A percentile compares a stretch with the other conserved stretches of the same genome.
Conservation (phyloP, 2,888 invertebrate species). For the Neelides folsomi region DNA sequence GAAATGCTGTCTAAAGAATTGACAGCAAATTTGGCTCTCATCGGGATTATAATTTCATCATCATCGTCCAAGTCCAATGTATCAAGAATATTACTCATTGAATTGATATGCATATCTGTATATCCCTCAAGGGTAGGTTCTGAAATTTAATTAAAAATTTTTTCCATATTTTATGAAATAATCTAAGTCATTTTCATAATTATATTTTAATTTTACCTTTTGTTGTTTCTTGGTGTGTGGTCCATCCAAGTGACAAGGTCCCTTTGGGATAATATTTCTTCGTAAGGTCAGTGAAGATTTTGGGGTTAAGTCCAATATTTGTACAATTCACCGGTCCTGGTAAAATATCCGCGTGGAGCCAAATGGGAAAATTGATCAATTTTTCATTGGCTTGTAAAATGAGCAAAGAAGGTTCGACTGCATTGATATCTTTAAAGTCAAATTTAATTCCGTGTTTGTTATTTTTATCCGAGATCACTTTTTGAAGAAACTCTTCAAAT, state of each 20-base stretch:
- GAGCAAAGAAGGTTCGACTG: conserved; percentile 42
- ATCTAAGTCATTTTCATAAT: conserved; percentile 1
- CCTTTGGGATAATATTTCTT: conserved; percentile 48
- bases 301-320: conserved; percentile 49
- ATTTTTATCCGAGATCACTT: conserved; percentile 39
- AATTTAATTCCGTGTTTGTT: conserved; percentile 66
- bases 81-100: too few species aligned
- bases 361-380: conserved; percentile 59
- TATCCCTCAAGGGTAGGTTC: neutral
- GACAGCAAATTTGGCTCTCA: too few species aligned
- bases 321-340: conserved; percentile 55
- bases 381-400: conserved; percentile 35
- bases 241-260: conserved; percentile 73
- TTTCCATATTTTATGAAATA: too few species aligned
- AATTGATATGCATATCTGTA: neutral
- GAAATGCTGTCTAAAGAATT: too few species aligned
- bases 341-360: conserved; percentile 79
- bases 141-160: neutral
- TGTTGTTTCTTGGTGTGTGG: conserved; percentile 46
- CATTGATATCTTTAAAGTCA: conserved; percentile 71
- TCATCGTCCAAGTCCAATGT: too few species aligned
- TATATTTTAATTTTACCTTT: conserved; percentile 9
- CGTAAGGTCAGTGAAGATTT: conserved; percentile 49
- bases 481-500: conserved; percentile 54
- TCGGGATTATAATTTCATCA: too few species aligned